A percentile compares a stretch with the other conserved stretches of the same genome.
Evolutionary conservation across 1,140 invertebrate genomes (phyloP).

Genomic region (Hylaeus volcanicus): DNA sequence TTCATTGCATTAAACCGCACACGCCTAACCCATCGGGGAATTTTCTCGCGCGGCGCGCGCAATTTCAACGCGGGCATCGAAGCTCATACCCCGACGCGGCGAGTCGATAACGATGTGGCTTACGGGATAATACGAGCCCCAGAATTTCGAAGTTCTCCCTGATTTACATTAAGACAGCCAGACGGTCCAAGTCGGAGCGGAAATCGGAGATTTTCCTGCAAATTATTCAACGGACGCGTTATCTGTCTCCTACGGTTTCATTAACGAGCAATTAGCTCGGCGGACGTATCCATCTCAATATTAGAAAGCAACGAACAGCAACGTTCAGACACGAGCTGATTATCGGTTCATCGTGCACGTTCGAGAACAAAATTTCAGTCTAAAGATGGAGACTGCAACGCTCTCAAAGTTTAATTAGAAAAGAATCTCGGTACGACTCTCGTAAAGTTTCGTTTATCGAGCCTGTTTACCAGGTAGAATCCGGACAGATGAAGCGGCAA

Average conservation of each 20-base stretch:
- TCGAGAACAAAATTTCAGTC: too few species aligned
- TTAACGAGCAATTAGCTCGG: too few species aligned
- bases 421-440: conserved; percentile 2
- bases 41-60: conserved; percentile 21
- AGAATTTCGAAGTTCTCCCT: not conserved
- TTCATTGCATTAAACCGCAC: conserved; percentile 26
- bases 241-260: too few species aligned
- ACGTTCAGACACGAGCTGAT: too few species aligned
- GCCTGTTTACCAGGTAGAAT: not conserved
- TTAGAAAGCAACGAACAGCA: too few species aligned
- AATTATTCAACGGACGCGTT: too few species aligned
- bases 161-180: not conserved
- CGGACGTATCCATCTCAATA: too few species aligned
- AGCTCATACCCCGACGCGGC: conserved; percentile 2
- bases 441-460: not conserved
- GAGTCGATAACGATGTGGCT: conserved; percentile 10
- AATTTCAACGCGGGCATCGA: conserved; percentile 28
- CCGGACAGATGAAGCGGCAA: not conserved
- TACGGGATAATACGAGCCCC: not conserved
- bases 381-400: too few species aligned
- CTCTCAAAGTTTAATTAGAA: not conserved
- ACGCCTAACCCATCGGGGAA: not conserved
- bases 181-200: too few species aligned
- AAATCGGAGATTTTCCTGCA: too few species aligned
- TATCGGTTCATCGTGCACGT: too few species aligned